Conservation (phyloP, 2,113 vertebrate species). For the Sakesphorus luctuosus region DNA sequence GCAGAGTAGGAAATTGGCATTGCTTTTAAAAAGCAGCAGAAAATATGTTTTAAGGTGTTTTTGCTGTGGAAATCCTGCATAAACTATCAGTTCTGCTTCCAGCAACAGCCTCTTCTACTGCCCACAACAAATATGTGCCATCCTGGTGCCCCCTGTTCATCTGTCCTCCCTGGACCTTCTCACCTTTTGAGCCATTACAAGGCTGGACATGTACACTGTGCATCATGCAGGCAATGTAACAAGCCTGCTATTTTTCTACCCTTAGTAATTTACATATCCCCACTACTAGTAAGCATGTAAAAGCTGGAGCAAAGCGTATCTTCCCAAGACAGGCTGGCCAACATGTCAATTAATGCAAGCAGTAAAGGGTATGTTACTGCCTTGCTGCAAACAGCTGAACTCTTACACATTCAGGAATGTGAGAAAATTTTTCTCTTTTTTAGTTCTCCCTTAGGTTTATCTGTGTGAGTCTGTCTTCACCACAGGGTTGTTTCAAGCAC, state of each 20-base stretch:
- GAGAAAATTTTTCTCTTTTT: neutral
- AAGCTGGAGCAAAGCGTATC: neutral
- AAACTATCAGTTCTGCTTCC: neutral
- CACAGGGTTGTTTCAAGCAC: neutral
- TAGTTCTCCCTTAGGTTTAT: neutral
- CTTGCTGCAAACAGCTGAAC: neutral
- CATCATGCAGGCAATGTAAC: neutral
- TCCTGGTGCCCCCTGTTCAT: neutral
- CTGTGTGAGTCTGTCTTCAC: neutral
- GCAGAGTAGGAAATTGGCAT: neutral
- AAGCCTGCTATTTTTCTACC: neutral
- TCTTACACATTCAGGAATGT: neutral
- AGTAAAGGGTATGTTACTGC: neutral
- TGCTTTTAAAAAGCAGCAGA: neutral
- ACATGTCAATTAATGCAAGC: neutral
- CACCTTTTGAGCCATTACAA: neutral
- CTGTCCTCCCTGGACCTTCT: neutral
- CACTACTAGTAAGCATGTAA: neutral
- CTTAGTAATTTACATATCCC: neutral
- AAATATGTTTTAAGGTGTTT: neutral
- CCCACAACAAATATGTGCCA: neutral
- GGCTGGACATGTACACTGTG: neutral
- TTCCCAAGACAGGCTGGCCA: neutral
- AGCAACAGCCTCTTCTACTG: neutral
- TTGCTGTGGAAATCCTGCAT: neutral